Evolutionary conservation across 2,888 invertebrate genomes (phyloP), one percentile per base, ranked within the genome.

Genomic region (Pseudoips prasinana): DNA sequence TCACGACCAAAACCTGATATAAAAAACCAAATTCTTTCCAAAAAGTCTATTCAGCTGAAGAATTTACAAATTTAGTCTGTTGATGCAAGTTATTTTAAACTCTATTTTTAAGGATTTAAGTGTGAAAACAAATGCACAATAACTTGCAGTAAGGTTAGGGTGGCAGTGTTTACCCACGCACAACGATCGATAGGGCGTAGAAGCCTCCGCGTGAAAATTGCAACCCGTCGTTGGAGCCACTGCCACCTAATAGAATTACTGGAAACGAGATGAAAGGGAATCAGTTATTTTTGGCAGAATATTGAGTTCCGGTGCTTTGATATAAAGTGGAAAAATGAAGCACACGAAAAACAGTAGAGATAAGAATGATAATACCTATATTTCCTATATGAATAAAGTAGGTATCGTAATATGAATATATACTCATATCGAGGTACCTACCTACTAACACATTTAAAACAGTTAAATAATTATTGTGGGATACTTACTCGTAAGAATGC

Each of bases 181-280:
- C 66, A 69, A 59, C 82, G 82, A 87, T 88, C 87, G 87, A 87
- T 88, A 70, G 68, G 56, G 51, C 53, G 61, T 58, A 57, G 56
- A 31, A 78, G 69, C 75, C 82, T 85, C 64, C 75, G 80, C 83
- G 82, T 78, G 86, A 86, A 87, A 86, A 84, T 88, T 83, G 86
- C 86, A 83, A 86, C 68, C 68, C 73, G 67, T 63, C 65, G 64
- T 55, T 51, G 60, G 58, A 52, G 55, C 28, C 68, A 60, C 59
- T 67, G 69, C 58, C 45, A 51, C 34, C 46, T 69, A 70, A 65
- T 70, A 67, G 39, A 68, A 66, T 64, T 55, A 64, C 75, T 75
- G 57, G 73, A 76, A 67, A 58, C 36, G 64, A 38, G 46, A 49
- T 44, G 38, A 44, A 39, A 37, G 33, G 42, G 39, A 51, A 46